Base-by-base conservation (phyloP, 2,888 invertebrate genomes). In the Torymus aiolomorphi region DNA sequence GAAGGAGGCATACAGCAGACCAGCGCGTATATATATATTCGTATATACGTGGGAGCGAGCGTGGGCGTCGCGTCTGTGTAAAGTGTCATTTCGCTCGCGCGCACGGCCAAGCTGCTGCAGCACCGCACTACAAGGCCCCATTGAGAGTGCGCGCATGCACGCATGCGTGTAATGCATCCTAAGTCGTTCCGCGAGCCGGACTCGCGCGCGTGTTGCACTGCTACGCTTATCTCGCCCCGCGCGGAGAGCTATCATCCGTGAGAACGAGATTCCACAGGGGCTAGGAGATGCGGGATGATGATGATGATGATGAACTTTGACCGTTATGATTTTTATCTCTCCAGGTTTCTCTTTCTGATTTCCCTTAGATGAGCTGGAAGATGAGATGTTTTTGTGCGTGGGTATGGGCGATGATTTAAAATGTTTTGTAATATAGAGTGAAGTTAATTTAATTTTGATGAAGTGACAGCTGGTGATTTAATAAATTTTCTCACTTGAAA, bases 21-120 rank as follows among this genome's bases (percentile, higher is more conserved):
- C 16, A 31, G 31, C 24, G 31, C 24, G 61, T 62, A 62, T 49
- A 59, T 61, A 61, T 3, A 61, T 62, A 49, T 31, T 51, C 5
- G 13, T n/a, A 66, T 51, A 31, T 42, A 76, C 59, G 80, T 80
- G 76, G 75, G 75, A 67, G 75, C 61, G 24, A 57, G 62, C 52
- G 80, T 72, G 76, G 74, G 78, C 73, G 72, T 52, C 20, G 13
- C 56, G 51, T 49, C 52, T 24, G 73, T 52, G 73, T 63, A 54
- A 63, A 65, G 42, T 73, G 73, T 65, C 73, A 73, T 51, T 71
- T 24, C 16, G 61, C 67, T 14, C 8, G 49, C 20, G 31, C 24
- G 49, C 0, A 1, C 42, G 61, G 12, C 20, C 20, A 2, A 12
- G 61, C 24, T 42, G 42, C 42, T 8, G 42, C 42, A 24, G 62